phyloP scores from a whole-genome alignment of 2,113 vertebrate genomes.

The Phyllostomus hastatus region DNA sequence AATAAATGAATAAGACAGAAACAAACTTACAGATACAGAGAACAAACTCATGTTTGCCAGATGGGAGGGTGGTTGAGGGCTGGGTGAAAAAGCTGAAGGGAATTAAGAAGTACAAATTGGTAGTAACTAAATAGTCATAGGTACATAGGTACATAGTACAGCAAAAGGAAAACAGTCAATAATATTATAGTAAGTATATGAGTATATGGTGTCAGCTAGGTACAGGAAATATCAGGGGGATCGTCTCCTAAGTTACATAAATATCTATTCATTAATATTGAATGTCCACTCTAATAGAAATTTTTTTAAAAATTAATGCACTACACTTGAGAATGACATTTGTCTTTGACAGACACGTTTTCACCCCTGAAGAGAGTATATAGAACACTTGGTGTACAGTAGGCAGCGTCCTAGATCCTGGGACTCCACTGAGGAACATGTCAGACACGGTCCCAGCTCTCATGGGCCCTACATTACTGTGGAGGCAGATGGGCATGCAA shows the following conservation, averaged over 20 bases:
- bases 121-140: not conserved
- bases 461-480: not conserved
- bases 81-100: not conserved
- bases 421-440: not conserved
- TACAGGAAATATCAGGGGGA: not conserved
- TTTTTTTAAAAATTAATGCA: not conserved
- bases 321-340: not conserved
- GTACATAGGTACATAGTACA: not conserved
- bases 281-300: not conserved
- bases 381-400: not conserved
- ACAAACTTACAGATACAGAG: not conserved
- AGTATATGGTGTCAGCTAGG: not conserved
- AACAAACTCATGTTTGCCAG: not conserved
- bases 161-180: not conserved
- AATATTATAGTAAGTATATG: not conserved
- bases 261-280: not conserved
- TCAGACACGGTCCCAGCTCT: not conserved
- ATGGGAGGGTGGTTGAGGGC: not conserved
- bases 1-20: not conserved
- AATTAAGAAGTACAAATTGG: not conserved
- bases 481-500: not conserved
- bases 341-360: not conserved
- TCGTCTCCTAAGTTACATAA: not conserved
- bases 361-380: not conserved
- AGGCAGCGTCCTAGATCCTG: not conserved